Base-by-base conservation (phyloP, 2,113 vertebrate species). In the Sinocyclocheilus maitianheensis region DNA sequence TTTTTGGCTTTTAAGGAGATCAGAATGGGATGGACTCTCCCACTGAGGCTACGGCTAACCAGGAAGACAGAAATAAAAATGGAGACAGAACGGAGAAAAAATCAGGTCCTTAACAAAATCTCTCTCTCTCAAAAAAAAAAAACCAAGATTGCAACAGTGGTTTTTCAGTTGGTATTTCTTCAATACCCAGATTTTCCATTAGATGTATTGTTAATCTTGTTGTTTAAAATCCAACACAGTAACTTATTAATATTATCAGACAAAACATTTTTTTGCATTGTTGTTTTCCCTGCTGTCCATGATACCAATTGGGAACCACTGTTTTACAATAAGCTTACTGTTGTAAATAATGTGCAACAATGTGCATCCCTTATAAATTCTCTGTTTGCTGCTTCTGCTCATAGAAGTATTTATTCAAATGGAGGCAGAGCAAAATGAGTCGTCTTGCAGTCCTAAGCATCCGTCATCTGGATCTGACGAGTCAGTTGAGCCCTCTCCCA, bases 11-110 rank as follows among this genome's bases (percentile, higher is more conserved):
- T 95, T 86, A 93, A 99, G 97, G 95, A 94, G 97, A 98, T 91
- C 87, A 95, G 77, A 88, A 84, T 86, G 97, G 97, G 91, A 97
- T 94, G 63, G 97, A 98, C 91, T 95, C 95, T 88, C 94, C 95
- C 88, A 94, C 74, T 87, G 97, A 98, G 91, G 92, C 91, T 62
- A 90, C 92, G 6, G 88, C 92, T 9, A 96, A 97, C 89, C 94
- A 93, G 88, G 96, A 97, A 92, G 97, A 98, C 90, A 93, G 96
- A 91, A 92, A 95, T 88, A 98, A 97, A 96, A 96, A 97, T 89
- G 93, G 92, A 88, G 95, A 94, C 77, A 92, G 93, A 88, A 92
- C 92, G 89, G 93, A 92, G 72, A 95, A 94, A 69, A 96, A 96
- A 91, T 95, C 95, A 90, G 95, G 97, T 93, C 93, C 91, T 75